A percentile compares a stretch with the other conserved stretches of the same genome.
These are phyloP conservation scores for Lordiphosa andalusiaca DNA, from an alignment of 2,888 invertebrate genomes.

Conservation along the genomic window DNA sequence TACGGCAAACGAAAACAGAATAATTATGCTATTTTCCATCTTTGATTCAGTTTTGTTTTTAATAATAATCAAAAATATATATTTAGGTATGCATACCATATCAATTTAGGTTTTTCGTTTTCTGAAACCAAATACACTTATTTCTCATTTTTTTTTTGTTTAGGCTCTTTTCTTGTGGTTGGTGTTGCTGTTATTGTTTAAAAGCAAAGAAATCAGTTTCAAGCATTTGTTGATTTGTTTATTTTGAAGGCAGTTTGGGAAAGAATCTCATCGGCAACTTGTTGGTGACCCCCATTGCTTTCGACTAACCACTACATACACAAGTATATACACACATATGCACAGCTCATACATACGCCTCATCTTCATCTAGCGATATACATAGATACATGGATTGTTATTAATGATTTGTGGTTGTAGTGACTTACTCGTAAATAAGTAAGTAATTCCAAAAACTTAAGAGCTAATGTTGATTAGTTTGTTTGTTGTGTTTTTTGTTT, in stretches of 20 bases:
- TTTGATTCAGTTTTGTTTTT: constrained; percentile 30
- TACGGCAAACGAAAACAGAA: constrained; percentile 78
- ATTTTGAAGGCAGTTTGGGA: constrained; percentile 58
- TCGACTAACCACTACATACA: not conserved
- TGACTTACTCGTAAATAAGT: constrained; percentile 12
- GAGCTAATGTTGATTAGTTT: constrained; percentile 6
- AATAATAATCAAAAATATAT: constrained; percentile 57
- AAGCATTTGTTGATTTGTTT: constrained; percentile 15
- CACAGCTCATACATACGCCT: too few species aligned
- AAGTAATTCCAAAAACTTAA: constrained; percentile 25
- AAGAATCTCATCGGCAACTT: constrained; percentile 41
- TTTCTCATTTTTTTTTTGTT: constrained; percentile 19
- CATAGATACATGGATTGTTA: not conserved
- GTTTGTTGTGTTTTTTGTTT: too few species aligned
- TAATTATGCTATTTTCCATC: constrained; percentile 42
- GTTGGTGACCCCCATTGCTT: constrained; percentile 16
- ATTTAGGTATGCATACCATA: constrained; percentile 27
- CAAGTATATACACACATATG: too few species aligned
- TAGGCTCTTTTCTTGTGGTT: constrained; percentile 38
- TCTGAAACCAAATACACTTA: constrained; percentile 67
- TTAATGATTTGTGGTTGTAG: constrained; percentile 12
- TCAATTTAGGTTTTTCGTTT: constrained; percentile 47
- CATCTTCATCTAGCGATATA: not conserved
- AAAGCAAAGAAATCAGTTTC: constrained; percentile 11
- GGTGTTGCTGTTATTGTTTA: constrained; percentile 13